These are phyloP conservation scores for Metallyticus violacea DNA, from an alignment of 2,888 invertebrate species.

Conservation along the genomic window DNA sequence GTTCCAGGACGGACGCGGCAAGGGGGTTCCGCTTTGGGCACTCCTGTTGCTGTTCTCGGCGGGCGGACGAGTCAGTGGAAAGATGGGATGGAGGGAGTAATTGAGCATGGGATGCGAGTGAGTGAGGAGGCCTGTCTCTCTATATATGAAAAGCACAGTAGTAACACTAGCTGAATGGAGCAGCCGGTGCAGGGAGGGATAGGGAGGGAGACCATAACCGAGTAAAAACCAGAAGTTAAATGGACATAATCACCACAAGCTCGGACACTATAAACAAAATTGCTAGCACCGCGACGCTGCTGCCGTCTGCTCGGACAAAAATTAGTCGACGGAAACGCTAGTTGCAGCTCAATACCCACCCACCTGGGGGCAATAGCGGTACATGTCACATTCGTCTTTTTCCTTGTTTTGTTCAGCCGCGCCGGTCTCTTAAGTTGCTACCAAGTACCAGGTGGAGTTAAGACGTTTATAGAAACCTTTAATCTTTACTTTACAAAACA, in stretches of 20 bases:
- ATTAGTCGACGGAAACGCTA: constrained; percentile 16
- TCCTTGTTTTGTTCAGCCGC: not conserved
- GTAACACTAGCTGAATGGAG: not conserved
- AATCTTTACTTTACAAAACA: no score
- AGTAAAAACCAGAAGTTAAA: constrained; percentile 24
- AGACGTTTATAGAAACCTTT: no score
- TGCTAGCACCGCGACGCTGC: constrained; percentile 8
- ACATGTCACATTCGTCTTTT: not conserved
- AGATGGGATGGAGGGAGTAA: constrained; percentile 23
- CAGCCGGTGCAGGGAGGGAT: constrained; percentile 9
- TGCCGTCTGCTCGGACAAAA: constrained; percentile 20
- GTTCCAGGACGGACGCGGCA: no score
- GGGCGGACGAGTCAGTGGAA: not conserved
- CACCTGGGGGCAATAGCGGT: not conserved
- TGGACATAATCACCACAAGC: constrained; percentile 29
- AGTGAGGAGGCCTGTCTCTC: constrained; percentile 11
- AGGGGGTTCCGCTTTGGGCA: not conserved
- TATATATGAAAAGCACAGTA: constrained; percentile 3
- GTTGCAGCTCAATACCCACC: not conserved
- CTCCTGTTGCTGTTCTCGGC: no score
- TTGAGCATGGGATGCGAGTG: constrained; percentile 22
- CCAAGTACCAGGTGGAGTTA: no score
- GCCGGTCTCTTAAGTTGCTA: no score
- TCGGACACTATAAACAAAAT: constrained; percentile 33
- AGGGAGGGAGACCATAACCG: constrained; percentile 20